These are phyloP conservation scores for Pelvicachromis taeniatus DNA, from an alignment of 2,113 vertebrate species.

Conservation along the genomic window DNA sequence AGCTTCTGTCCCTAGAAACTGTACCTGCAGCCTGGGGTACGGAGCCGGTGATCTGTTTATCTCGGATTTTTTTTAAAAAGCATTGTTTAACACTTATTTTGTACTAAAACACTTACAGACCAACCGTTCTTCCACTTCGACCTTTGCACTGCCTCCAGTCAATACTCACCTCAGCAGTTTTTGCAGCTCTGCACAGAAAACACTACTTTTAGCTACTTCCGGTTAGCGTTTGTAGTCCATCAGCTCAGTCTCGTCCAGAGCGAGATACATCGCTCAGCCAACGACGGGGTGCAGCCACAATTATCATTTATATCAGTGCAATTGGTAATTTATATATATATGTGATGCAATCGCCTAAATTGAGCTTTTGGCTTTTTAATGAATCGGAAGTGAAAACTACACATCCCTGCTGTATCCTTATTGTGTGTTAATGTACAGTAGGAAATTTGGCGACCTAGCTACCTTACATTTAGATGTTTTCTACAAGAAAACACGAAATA, in stretches of 20 bases:
- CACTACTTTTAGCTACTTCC: conserved; percentile 26
- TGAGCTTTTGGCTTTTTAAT: neutral
- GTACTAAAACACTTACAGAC: neutral
- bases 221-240: conserved; percentile 28
- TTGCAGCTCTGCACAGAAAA: neutral
- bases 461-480: neutral
- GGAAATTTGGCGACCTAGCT: rapidly evolving
- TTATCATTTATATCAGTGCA: neutral
- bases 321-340: rapidly evolving
- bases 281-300: neutral
- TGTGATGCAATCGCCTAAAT: rapidly evolving
- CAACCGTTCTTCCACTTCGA: neutral
- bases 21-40: conserved; percentile 19
- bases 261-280: neutral
- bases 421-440: rapidly evolving
- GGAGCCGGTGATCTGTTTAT: neutral
- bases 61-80: neutral
- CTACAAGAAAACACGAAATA: neutral
- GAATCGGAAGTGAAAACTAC: conserved; percentile 17
- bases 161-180: conserved; percentile 20
- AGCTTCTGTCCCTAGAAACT: neutral
- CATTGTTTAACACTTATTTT: neutral
- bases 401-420: neutral
- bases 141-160: conserved; percentile 20
- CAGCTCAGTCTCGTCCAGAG: neutral